Conservation (phyloP, 2,888 invertebrate species). For the Cinara cedri region DNA sequence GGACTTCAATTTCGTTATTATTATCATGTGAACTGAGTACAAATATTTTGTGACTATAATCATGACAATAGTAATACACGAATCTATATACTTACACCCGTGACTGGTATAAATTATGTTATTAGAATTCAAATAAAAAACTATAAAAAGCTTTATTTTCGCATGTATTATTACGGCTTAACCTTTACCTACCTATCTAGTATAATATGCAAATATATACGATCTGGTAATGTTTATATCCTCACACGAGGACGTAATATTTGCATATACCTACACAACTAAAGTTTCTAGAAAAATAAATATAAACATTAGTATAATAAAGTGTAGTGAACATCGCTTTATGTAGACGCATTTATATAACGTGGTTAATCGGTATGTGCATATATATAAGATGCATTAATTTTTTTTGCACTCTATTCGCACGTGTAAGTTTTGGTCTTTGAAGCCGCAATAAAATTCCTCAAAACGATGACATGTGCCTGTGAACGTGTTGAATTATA, state of each 20-base stretch:
- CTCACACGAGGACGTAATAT: background rate
- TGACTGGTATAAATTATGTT: background rate
- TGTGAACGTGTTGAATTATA: too few species aligned
- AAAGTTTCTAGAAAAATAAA: conserved; percentile 10
- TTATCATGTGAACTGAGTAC: too few species aligned
- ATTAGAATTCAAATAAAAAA: conserved; percentile 10
- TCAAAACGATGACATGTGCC: too few species aligned
- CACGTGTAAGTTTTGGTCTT: too few species aligned
- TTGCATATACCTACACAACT: background rate
- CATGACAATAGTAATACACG: too few species aligned
- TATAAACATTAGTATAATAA: background rate
- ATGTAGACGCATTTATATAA: background rate
- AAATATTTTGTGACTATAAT: too few species aligned
- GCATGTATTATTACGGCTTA: background rate
- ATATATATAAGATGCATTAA: background rate
- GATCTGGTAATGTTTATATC: conserved; percentile 21
- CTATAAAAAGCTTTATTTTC: background rate
- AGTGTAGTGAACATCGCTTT: background rate
- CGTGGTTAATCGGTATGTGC: background rate
- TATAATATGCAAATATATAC: background rate
- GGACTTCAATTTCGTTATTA: too few species aligned
- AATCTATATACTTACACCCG: too few species aligned
- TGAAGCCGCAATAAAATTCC: too few species aligned
- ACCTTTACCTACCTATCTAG: background rate
- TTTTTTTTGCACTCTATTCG: too few species aligned